Percentiles rank a stretch among this genome's conserved stretches.
Evolutionary conservation across 2,113 vertebrate species (phyloP).

Genomic region (Saguinus imperator): DNA sequence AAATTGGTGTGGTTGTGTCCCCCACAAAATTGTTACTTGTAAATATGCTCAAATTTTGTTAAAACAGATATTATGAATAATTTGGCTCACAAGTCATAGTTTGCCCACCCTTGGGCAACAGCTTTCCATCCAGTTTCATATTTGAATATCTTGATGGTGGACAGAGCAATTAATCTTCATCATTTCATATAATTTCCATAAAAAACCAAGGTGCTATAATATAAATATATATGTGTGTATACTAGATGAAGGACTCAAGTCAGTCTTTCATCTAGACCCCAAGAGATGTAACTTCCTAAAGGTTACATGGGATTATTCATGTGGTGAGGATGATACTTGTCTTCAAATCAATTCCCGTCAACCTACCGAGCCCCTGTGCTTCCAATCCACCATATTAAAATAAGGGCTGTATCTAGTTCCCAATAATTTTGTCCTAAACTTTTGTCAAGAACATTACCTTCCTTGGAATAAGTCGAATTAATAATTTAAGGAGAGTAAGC

Average conservation of each 20-base stretch:
- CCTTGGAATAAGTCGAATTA: background rate
- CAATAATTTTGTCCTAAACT: background rate
- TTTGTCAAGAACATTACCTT: background rate
- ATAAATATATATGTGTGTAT: too few relatives aligned
- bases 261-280: too few relatives aligned
- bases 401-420: background rate
- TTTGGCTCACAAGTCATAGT: too few relatives aligned
- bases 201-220: background rate
- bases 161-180: background rate
- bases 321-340: fast-evolving
- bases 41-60: background rate
- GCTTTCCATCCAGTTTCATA: background rate
- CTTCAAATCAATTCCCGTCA: too few relatives aligned
- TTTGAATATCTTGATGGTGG: background rate
- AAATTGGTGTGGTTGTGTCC: too few relatives aligned
- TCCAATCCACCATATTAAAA: fast-evolving
- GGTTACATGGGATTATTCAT: fast-evolving
- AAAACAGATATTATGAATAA: too few relatives aligned
- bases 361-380: fast-evolving
- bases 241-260: background rate
- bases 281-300: background rate
- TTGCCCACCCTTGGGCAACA: background rate
- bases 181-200: background rate
- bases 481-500: background rate
- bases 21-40: background rate